Base-by-base conservation (phyloP, 1,140 invertebrate genomes). In the Hyles vespertilio region DNA sequence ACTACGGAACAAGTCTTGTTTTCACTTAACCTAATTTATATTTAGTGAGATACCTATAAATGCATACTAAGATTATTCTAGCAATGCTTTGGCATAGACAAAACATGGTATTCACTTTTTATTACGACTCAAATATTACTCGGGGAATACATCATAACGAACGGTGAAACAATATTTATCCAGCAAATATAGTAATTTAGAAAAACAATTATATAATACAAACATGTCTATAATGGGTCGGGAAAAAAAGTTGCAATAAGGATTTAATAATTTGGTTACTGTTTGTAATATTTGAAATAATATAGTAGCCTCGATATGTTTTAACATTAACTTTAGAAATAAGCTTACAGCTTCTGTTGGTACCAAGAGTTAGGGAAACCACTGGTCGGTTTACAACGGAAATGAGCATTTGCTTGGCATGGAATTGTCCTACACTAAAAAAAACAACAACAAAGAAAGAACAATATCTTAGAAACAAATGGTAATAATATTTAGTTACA, bases 41-140 rank as follows among this genome's bases (percentile, higher is more conserved):
- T 77, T 83, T 87, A 89, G 75, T 89, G 84, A 87, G 84, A 87
- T 87, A 87, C 72, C 77, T 82, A 89, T 89, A 90, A 90, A 90
- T 89, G 89, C 89, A 89, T 79, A 86, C 81, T 86, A 88, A 79
- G 74, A 89, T 89, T 87, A 89, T 53, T 84, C 89, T 90, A 90
- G 84, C 88, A 79, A 88, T 89, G 88, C 88, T 89, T 90, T 90
- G 88, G 89, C 89, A 87, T 89, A 82, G 81, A 87, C 84, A 87
- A 89, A 89, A 86, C 85, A 86, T 85, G 82, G 84, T 86, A 85
- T 74, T 44, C 44, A 47, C 10, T 56, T 48, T 56, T 56, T 40
- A 40, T 22, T 22, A 53, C 10, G 8, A 40, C n/a, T 40, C 34
- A 53, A 11, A 54, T 44, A 54, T 40, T 40, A 40, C 36, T 40